Base-by-base conservation (phyloP, 2,797 vertebrate genomes). In the Babyrousa celebensis region DNA sequence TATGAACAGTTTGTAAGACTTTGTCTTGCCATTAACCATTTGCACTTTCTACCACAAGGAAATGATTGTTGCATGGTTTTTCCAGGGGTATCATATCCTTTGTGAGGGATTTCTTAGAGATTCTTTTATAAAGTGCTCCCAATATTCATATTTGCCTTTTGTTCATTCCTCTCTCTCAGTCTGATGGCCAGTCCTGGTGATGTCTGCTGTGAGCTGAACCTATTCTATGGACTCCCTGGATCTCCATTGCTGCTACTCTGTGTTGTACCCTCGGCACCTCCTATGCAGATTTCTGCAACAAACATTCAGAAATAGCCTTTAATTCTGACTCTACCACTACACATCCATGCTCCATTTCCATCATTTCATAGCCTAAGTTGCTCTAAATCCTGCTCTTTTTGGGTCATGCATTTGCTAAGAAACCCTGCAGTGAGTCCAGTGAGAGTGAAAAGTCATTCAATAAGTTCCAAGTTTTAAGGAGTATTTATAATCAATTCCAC, bases 351-450 rank as follows among this genome's bases (percentile, higher is more conserved):
- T 79, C 17, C 25, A n/a, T 12, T 71, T 4, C 5, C 14, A 65
- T 65, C 20, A 68, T 40, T 72, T 17, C 16, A 40, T 86, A 48
- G 80, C 58, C 18, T 70, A n/a, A 56, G 54, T 84, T 82, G 2
- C 52, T 89, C 17, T 60, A 89, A 94, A 72, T 90, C 1, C 27
- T 87, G 21, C n/a, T 79, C 79, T 89, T n/a, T 27, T 54, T 18
- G 21, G 79, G 29, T 54, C 8, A 63, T 92, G 17, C 6, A 21
- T 75, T 84, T 92, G 52, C 48, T 85, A 62, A 79, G 60, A 85
- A 94, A 72, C 82, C n/a, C 27, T 75, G n/a, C n/a, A 36, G 40
- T 32, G 29, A 87, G 62, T 91, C 48, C 11, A 65, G 5, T 67
- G 29, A 79, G 14, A 65, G 10, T 62, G 15, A 23, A 89, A 88